Evolutionary conservation across 2,888 invertebrate genomes (phyloP).

Genomic region (Dicycla oo): DNA sequence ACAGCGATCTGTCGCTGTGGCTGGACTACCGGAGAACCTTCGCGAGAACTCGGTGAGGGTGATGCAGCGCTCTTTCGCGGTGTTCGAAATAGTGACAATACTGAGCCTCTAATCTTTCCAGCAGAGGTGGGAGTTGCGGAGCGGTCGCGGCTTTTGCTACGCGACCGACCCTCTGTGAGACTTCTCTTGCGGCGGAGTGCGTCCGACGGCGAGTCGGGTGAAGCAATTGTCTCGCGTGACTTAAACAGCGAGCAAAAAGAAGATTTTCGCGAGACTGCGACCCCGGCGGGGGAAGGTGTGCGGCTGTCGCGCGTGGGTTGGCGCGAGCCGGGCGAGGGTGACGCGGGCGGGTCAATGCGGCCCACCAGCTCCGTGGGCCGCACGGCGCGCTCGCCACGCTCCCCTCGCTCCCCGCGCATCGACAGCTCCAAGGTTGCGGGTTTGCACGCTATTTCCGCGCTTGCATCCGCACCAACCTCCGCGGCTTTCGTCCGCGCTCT

Average conservation of each 20-base stretch:
- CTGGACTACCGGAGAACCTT: slow-evolving; percentile 78
- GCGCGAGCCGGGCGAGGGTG: slow-evolving; percentile 71
- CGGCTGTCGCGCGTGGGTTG: slow-evolving; percentile 76
- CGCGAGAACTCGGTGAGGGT: slow-evolving; percentile 81
- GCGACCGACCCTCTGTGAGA: slow-evolving; percentile 87
- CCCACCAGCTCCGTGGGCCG: slow-evolving; percentile 78
- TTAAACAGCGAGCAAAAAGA: slow-evolving; percentile 95
- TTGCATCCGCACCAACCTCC: slow-evolving; percentile 68
- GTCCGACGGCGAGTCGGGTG: slow-evolving; percentile 91
- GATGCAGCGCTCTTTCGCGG: slow-evolving; percentile 82
- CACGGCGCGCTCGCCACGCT: slow-evolving; percentile 72
- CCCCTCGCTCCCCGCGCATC: not conserved
- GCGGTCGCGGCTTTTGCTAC: slow-evolving; percentile 92
- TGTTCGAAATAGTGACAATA: slow-evolving; percentile 92
- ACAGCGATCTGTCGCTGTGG: slow-evolving; percentile 72
- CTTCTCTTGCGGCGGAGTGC: slow-evolving; percentile 84
- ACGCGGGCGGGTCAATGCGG: slow-evolving; percentile 52
- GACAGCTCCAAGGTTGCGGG: slow-evolving; percentile 91
- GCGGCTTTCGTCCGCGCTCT: slow-evolving; percentile 67
- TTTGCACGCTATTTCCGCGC: slow-evolving; percentile 86
- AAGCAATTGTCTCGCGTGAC: slow-evolving; percentile 92
- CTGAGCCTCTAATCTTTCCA: slow-evolving; percentile 91
- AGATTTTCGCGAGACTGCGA: slow-evolving; percentile 93
- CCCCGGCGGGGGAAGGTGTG: slow-evolving; percentile 93
- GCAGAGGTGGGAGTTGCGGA: slow-evolving; percentile 90